These are phyloP conservation scores for Drosophila seguyi DNA, from an alignment of 1,140 invertebrate genomes.

Conservation along the genomic window DNA sequence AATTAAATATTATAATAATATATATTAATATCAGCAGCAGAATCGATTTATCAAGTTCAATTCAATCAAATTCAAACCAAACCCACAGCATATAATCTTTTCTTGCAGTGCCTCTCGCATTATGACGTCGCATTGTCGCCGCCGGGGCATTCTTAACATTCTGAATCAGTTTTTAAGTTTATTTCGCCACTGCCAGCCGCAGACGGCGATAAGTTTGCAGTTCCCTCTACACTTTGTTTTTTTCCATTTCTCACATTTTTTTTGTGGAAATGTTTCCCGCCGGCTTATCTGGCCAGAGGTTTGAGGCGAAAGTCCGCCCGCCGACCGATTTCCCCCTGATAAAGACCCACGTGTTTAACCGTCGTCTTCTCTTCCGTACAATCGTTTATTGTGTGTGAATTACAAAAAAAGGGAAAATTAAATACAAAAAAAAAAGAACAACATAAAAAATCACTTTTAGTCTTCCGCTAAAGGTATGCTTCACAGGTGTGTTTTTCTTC, in stretches of 20 bases:
- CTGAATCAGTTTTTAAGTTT: slow-evolving; percentile 18
- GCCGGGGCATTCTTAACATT: slow-evolving; percentile 22
- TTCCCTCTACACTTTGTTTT: slow-evolving; percentile 1
- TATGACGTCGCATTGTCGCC: slow-evolving; percentile 18
- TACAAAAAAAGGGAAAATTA: slow-evolving; percentile 27
- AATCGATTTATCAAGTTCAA: background rate
- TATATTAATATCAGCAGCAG: background rate
- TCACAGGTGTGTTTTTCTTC: slow-evolving; percentile 26
- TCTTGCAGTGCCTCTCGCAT: background rate
- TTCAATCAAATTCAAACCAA: background rate
- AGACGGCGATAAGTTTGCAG: slow-evolving; percentile 35
- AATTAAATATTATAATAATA: too few relatives aligned
- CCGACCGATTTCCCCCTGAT: slow-evolving; percentile 25
- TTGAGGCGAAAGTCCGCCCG: slow-evolving; percentile 44
- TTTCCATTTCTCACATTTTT: background rate
- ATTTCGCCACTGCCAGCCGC: slow-evolving; percentile 33
- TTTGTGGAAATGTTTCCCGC: slow-evolving; percentile 30
- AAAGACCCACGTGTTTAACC: slow-evolving; percentile 49
- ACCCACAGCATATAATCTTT: background rate
- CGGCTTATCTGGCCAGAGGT: slow-evolving; percentile 22
- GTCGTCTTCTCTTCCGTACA: slow-evolving; percentile 51
- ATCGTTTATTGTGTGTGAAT: slow-evolving; percentile 55
- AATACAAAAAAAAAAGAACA: background rate
- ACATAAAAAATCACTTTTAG: slow-evolving; percentile 56
- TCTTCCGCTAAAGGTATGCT: slow-evolving; percentile 36